Evolutionary conservation across 2,888 invertebrate species (phyloP).

Genomic region (Tipula vernalis): DNA sequence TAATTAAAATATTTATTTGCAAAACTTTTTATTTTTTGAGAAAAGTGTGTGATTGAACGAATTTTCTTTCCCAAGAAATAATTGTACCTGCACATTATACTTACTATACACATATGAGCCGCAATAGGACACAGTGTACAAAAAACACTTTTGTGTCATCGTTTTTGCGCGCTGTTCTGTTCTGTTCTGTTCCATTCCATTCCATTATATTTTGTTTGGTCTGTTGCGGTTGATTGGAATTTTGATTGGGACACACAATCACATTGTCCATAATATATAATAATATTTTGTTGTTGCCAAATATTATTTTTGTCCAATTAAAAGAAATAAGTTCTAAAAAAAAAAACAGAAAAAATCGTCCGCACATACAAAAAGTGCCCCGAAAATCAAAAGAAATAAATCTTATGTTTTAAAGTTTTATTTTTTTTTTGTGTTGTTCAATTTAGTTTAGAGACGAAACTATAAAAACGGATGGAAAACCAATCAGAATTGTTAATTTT

Average conservation of each 20-base stretch:
- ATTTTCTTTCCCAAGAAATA: not conserved
- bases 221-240: not conserved
- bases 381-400: not conserved
- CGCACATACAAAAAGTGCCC: not conserved
- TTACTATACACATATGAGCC: no score
- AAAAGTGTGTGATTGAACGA: not conserved
- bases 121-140: not conserved
- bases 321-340: not conserved
- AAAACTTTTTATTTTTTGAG: not conserved
- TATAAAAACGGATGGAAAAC: not conserved
- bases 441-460: not conserved
- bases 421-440: not conserved
- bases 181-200: not conserved
- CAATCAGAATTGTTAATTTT: slow-evolving; percentile 4
- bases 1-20: not conserved
- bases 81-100: not conserved
- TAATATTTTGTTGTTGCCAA: not conserved
- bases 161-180: not conserved
- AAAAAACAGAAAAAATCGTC: not conserved
- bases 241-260: slow-evolving; percentile 4
- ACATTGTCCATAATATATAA: not conserved
- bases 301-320: not conserved
- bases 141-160: not conserved
- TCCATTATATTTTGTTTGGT: not conserved
- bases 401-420: not conserved